Evolutionary conservation across 2,797 vertebrate genomes (phyloP).

Genomic region (Mareca strepera): DNA sequence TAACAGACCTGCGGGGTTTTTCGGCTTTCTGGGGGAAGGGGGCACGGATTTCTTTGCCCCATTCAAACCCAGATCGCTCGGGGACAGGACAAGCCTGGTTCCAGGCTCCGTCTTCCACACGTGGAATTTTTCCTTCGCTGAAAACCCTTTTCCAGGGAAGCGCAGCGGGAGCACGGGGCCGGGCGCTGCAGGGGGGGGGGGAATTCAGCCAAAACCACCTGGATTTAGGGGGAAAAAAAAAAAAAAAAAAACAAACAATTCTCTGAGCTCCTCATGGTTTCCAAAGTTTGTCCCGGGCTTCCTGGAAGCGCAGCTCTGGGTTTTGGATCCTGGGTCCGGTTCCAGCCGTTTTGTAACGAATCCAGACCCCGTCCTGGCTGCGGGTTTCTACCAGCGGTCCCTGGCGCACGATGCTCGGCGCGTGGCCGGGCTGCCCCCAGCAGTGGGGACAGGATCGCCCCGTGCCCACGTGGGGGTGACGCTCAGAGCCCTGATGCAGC

Average conservation of each 20-base stretch:
- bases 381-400: background rate
- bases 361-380: background rate
- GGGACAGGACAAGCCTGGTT: fast-evolving
- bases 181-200: fast-evolving
- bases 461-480: background rate
- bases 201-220: slow-evolving; percentile 31
- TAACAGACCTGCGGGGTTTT: background rate
- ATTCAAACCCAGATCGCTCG: background rate
- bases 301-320: background rate
- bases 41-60: background rate
- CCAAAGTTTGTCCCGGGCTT: background rate
- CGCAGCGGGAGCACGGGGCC: background rate
- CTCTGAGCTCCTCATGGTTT: background rate
- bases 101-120: background rate
- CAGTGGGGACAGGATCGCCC: fast-evolving
- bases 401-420: fast-evolving
- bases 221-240: background rate
- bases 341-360: background rate
- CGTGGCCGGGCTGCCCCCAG: background rate
- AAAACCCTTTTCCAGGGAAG: background rate
- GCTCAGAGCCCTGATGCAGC: no score
- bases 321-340: background rate
- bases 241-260: slow-evolving; percentile 14
- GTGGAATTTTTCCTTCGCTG: background rate
- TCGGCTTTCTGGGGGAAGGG: background rate